Evolutionary conservation across 2,797 vertebrate genomes (phyloP), one percentile per base, ranked within the genome.

Genomic region (Synanceia verrucosa): DNA sequence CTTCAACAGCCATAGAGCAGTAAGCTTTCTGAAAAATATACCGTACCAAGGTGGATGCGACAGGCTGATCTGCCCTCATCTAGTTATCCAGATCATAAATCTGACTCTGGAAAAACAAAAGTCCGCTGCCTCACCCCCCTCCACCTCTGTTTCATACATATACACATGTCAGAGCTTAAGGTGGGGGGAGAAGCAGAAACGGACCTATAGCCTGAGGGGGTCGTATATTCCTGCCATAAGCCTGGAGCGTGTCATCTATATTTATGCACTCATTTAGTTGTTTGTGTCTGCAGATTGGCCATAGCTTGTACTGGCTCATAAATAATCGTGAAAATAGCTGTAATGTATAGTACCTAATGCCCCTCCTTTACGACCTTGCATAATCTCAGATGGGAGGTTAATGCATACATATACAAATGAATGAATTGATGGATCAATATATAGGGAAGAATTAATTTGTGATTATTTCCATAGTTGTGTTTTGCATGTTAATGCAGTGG

Each of bases 241-340:
- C 90, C 89, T 80, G 61, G 50, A 88, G 87, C 79, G 70, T 88
- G 81, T 85, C 83, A 88, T 91, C 72, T 90, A 92, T 92, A 91
- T 92, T 91, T 88, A 91, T 91, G 79, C 65, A 63, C 81, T 86
- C 87, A 89, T 89, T 90, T 88, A 86, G 78, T 68, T 86, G 86
- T 88, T 89, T 89, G 86, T 89, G 79, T 90, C 79, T 73, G 72
- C 78, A 81, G 85, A 89, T 82, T 83, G 82, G 76, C 73, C 74
- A 70, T 65, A 79, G 76, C 58, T 82, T 83, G 76, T 69, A 41
- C 73, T 31, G 71, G 62, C 77, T 79, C 86, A 86, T 89, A 87
- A 91, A 87, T 88, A 78, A 80, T 73, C n/a, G 16, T 61, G 24
- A 64, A 89, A 89, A 87, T 90, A 86, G 83, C 88, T 87, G 73